Evolutionary conservation across 2,113 vertebrate genomes (phyloP).

Genomic region (Alosa alosa): DNA sequence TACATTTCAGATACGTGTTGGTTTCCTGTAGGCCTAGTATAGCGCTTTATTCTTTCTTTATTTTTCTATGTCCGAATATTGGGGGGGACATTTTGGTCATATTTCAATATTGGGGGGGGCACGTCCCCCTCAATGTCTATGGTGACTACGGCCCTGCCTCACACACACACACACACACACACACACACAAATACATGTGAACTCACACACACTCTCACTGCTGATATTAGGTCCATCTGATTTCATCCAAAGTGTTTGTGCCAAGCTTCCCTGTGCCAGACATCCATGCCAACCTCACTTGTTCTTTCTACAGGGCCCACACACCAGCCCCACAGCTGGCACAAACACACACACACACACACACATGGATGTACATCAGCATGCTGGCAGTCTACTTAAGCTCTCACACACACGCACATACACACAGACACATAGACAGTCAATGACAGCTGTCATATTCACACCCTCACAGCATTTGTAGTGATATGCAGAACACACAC

Average conservation of each 20-base stretch:
- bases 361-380: background rate
- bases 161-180: background rate
- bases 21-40: too few relatives aligned
- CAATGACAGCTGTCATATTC: background rate
- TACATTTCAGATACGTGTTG: too few relatives aligned
- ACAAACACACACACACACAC: slow-evolving; percentile 14
- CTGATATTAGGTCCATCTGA: background rate
- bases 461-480: too few relatives aligned
- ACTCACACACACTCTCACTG: background rate
- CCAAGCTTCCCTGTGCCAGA: background rate
- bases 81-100: too few relatives aligned
- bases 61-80: too few relatives aligned
- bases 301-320: background rate
- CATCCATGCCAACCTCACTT: background rate
- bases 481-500: too few relatives aligned
- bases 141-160: too few relatives aligned
- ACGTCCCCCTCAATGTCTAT: too few relatives aligned
- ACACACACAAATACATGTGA: background rate
- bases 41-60: too few relatives aligned
- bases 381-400: background rate
- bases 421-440: background rate
- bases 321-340: background rate
- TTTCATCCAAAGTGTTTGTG: background rate
- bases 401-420: background rate
- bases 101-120: too few relatives aligned